Base-by-base conservation (phyloP, 1,140 invertebrate species). In the Papilio glaucus region DNA sequence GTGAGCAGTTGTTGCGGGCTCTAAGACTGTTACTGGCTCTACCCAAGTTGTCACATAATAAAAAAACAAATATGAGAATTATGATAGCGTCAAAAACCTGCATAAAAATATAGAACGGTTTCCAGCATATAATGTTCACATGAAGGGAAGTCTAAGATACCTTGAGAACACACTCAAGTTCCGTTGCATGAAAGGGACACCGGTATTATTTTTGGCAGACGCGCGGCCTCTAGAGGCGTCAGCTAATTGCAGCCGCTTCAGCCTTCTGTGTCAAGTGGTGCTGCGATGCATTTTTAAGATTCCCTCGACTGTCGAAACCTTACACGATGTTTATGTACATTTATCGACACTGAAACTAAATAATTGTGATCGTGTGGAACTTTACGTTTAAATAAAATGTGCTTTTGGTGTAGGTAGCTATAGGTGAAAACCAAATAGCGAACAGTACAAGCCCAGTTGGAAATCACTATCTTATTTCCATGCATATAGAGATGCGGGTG, bases 171-270 rank as follows among this genome's bases (percentile, higher is more conserved):
- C 18, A 24, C 62, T 65, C n/a, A n/a, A 21, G 37, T 24, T 39
- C 10, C 2, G 45, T 15, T 18, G 15, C 29, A 38, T 38, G 18
- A 65, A 65, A 65, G 62, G 62, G 18, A 65, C 62, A 41, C n/a
- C 9, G 29, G 33, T 9, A 15, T 39, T 65, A 39, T 39, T 65
- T 65, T 65, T 65, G 33, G 62, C 37, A 39, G 15, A 41, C 33
- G 15, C 9, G 15, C 13, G 45, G 45, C 62, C 62, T 65, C 62
- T 65, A 39, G 62, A 41, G 37, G 33, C 62, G 62, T 65, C 62
- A 65, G 62, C 62, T 65, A 65, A 65, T 65, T 65, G 62, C 62
- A 65, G 18, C 29, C 62, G 62, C 62, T 65, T 65, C 62, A 65
- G 62, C 21, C 62, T 65, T 65, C 62, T 39, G 37, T 65, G 62